These are phyloP conservation scores for Ligdia adustata DNA, from an alignment of 2,888 invertebrate species.

Conservation along the genomic window DNA sequence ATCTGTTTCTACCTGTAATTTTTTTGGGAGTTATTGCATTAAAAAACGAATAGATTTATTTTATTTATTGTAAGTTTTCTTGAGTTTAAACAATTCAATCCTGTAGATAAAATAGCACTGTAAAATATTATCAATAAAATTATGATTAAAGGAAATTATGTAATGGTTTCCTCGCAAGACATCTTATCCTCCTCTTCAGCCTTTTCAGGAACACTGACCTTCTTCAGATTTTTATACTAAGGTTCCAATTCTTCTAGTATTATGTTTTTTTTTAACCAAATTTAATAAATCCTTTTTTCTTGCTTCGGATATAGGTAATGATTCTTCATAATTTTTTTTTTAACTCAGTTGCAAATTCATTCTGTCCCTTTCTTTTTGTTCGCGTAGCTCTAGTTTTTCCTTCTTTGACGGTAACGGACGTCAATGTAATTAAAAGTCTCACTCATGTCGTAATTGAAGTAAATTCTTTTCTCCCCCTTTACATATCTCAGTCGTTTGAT, in stretches of 20 bases:
- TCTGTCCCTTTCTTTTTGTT: neutral
- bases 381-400: neutral
- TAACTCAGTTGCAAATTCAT: no score
- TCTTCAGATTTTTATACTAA: neutral
- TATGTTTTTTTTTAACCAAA: neutral
- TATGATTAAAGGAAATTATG: neutral
- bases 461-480: neutral
- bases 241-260: neutral
- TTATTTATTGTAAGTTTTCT: constrained; percentile 1
- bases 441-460: neutral
- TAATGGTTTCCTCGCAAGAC: neutral
- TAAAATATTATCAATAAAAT: neutral
- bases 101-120: neutral
- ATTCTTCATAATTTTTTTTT: no score
- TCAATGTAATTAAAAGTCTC: constrained; percentile 1
- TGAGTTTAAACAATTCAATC: neutral
- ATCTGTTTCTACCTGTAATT: no score
- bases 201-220: neutral
- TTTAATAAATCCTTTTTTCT: no score
- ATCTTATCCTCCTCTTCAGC: neutral
- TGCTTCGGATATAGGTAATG: no score
- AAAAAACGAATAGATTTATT: neutral
- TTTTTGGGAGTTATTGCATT: neutral
- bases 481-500: neutral
- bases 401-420: neutral